A percentile compares a stretch with the other conserved stretches of the same genome.
phyloP scores from a whole-genome alignment of 2,113 vertebrate genomes.

The Gracilinanus agilis region DNA sequence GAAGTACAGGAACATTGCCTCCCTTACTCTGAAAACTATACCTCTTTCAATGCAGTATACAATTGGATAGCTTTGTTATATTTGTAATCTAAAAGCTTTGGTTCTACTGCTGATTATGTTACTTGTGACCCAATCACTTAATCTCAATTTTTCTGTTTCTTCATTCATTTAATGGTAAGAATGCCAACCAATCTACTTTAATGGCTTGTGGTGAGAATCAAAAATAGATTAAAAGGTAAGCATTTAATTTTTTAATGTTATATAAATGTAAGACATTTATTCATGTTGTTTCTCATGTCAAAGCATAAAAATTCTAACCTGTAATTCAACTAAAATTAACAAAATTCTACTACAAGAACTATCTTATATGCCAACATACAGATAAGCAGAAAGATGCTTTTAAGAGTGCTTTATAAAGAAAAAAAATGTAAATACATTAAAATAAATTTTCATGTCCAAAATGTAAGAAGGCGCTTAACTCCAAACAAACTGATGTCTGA shows the following conservation, averaged over 20 bases:
- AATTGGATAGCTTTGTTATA: background rate
- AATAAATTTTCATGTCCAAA: slow-evolving; percentile 54
- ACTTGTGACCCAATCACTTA: background rate
- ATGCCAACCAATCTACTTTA: slow-evolving; percentile 30
- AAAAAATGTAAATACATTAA: slow-evolving; percentile 36
- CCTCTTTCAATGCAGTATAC: background rate
- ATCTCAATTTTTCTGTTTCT: background rate
- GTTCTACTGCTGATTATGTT: background rate
- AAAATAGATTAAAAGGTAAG: background rate
- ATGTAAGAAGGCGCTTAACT: background rate
- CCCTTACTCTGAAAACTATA: background rate
- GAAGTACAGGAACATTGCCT: background rate
- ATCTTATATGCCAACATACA: background rate
- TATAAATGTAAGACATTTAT: slow-evolving; percentile 26
- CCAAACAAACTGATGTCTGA: slow-evolving; percentile 52
- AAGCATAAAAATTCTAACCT: slow-evolving; percentile 39
- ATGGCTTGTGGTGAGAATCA: slow-evolving; percentile 36
- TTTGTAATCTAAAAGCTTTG: background rate
- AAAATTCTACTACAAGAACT: slow-evolving; percentile 49
- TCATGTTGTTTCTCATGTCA: background rate
- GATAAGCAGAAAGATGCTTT: slow-evolving; percentile 29
- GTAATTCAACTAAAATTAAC: slow-evolving; percentile 45
- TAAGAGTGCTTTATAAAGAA: slow-evolving; percentile 13
- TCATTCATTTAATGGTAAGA: slow-evolving; percentile 27
- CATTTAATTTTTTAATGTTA: slow-evolving; percentile 37